Evolutionary conservation across 2,797 vertebrate genomes (phyloP).

Genomic region (Melanotaenia pygmaea): DNA sequence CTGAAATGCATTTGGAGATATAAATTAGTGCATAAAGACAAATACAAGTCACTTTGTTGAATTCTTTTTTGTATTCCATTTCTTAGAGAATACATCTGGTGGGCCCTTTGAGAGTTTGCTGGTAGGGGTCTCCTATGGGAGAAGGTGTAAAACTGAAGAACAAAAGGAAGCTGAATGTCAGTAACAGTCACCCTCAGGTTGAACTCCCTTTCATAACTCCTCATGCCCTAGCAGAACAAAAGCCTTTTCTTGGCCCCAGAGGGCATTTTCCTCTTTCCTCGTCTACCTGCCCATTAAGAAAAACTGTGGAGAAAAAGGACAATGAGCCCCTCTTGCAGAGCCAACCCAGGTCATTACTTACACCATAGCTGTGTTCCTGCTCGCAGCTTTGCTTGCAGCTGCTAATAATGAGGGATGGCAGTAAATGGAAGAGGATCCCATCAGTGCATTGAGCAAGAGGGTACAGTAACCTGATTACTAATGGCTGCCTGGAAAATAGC

Average conservation of each 20-base stretch:
- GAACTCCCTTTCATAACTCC: constrained; percentile 52
- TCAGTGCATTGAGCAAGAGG: constrained; percentile 65
- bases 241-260: constrained; percentile 37
- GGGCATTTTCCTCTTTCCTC: constrained; percentile 51
- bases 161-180: constrained; percentile 25
- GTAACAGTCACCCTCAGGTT: constrained; percentile 38
- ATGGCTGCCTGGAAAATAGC: constrained; percentile 64
- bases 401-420: constrained; percentile 76
- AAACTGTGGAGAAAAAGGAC: constrained; percentile 50
- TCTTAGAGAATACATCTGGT: background rate
- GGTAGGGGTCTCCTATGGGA: background rate
- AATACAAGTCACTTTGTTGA: background rate
- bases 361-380: constrained; percentile 50
- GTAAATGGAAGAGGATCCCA: constrained; percentile 70
- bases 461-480: constrained; percentile 77
- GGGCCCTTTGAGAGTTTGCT: background rate
- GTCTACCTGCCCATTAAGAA: constrained; percentile 66
- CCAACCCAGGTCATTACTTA: constrained; percentile 61
- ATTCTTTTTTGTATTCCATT: background rate
- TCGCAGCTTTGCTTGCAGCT: constrained; percentile 64
- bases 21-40: background rate
- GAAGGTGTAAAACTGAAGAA: constrained; percentile 30
- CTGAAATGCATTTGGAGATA: background rate
- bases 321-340: constrained; percentile 40
- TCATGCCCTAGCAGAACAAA: constrained; percentile 58